phyloP scores from a whole-genome alignment of 1,140 invertebrate species.

The Drosophila mayri region DNA sequence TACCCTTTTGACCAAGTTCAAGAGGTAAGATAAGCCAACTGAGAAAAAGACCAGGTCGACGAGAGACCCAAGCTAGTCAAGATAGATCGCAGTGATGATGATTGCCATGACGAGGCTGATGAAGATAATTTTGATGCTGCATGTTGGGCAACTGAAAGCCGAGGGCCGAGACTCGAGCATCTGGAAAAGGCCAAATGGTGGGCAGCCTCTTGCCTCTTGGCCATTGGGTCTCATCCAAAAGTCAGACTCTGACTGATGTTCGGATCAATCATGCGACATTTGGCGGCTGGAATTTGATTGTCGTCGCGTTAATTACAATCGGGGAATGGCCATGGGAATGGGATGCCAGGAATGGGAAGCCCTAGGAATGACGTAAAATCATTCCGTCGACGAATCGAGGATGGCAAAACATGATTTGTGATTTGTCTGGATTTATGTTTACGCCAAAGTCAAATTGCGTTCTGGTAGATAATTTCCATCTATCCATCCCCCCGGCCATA shows the following conservation, averaged over 20 bases:
- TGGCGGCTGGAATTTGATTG: slow-evolving; percentile 67
- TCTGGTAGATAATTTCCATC: slow-evolving; percentile 38
- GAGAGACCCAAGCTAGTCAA: slow-evolving; percentile 2
- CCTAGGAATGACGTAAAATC: slow-evolving; percentile 19
- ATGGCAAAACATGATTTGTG: slow-evolving; percentile 69
- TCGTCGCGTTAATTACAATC: slow-evolving; percentile 77
- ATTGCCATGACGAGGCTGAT: slow-evolving; percentile 13
- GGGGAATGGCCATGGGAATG: slow-evolving; percentile 15
- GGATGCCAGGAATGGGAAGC: slow-evolving; percentile 8
- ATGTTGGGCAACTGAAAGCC: slow-evolving; percentile 34
- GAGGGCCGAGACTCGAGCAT: slow-evolving; percentile 5
- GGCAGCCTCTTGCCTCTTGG: slow-evolving; percentile 38
- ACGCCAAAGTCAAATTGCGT: slow-evolving; percentile 45
- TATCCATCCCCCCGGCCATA: neutral
- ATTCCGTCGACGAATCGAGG: slow-evolving; percentile 60
- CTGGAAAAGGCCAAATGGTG: slow-evolving; percentile 61
- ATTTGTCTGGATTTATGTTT: slow-evolving; percentile 65
- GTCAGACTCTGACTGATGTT: slow-evolving; percentile 39
- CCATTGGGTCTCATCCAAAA: slow-evolving; percentile 38
- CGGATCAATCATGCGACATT: slow-evolving; percentile 62
- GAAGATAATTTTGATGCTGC: slow-evolving; percentile 27
- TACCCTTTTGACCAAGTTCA: slow-evolving; percentile 2
- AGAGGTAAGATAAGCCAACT: slow-evolving; percentile 5
- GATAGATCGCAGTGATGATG: slow-evolving; percentile 11
- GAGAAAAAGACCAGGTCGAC: slow-evolving; percentile 5